Evolutionary conservation across 1,140 invertebrate genomes (phyloP).

Genomic region (Parasteatoda tepidariorum): DNA sequence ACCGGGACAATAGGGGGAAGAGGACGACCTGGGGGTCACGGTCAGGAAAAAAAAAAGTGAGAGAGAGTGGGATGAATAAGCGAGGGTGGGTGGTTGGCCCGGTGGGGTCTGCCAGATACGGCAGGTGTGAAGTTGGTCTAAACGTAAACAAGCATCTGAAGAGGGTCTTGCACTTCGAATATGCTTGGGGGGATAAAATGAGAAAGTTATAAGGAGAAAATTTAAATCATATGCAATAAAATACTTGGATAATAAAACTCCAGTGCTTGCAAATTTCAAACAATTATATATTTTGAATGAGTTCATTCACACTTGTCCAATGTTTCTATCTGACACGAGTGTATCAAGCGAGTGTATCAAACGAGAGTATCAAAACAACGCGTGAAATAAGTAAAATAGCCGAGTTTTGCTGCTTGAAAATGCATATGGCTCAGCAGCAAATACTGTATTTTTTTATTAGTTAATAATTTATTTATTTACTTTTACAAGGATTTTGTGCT

Average conservation of each 20-base stretch:
- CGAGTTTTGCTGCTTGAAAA: too few species aligned
- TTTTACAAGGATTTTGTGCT: too few species aligned
- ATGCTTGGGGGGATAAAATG: background rate
- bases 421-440: too few species aligned
- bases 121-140: conserved; percentile 48
- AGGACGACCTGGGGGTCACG: conserved; percentile 35
- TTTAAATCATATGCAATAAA: background rate
- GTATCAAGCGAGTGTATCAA: too few species aligned
- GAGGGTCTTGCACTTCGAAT: background rate
- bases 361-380: too few species aligned
- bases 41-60: conserved; percentile 14
- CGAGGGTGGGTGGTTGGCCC: conserved; percentile 19
- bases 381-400: too few species aligned
- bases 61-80: conserved; percentile 35
- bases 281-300: too few species aligned
- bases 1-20: conserved; percentile 45
- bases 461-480: too few species aligned
- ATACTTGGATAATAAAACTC: background rate
- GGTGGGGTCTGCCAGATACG: background rate
- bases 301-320: too few species aligned
- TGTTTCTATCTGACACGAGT: too few species aligned
- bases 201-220: background rate
- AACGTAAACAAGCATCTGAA: conserved; percentile 41
- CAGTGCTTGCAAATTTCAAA: background rate
- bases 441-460: too few species aligned